A percentile compares a stretch with the other conserved stretches of the same genome.
Evolutionary conservation across 2,888 invertebrate genomes (phyloP).

Genomic region (Andrena praecox): DNA sequence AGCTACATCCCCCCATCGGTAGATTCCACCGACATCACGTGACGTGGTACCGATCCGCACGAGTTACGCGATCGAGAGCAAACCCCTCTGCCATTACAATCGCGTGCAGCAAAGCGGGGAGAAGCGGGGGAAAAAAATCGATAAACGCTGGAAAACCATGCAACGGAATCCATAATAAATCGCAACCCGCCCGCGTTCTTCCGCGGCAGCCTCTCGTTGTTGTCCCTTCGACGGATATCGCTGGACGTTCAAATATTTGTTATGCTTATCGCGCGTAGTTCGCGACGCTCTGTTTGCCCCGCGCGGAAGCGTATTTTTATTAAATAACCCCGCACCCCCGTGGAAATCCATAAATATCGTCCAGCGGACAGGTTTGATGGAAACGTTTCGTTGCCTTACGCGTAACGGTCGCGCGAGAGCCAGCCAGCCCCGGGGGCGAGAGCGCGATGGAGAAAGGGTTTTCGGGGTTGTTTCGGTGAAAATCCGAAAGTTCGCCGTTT

Average conservation of each 20-base stretch:
- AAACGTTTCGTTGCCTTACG: constrained; percentile 6
- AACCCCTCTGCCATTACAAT: constrained; percentile 4
- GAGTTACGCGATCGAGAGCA: not conserved
- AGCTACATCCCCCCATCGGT: not conserved
- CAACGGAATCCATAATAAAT: constrained; percentile 32
- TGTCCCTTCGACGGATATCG: constrained; percentile 1
- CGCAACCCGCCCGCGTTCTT: not conserved
- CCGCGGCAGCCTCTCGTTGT: not conserved
- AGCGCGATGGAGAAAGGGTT: not conserved
- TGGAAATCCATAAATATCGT: constrained; percentile 15
- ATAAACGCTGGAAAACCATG: constrained; percentile 1
- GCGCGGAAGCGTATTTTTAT: not conserved
- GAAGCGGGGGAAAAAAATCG: not conserved
- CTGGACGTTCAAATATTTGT: constrained; percentile 31
- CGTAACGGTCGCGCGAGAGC: not conserved
- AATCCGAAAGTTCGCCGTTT: constrained; percentile 20
- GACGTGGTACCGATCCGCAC: constrained; percentile 1
- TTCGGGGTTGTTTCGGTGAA: not conserved
- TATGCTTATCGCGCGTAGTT: constrained; percentile 3
- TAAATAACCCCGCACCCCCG: not conserved
- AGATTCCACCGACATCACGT: not conserved
- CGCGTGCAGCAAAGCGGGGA: not conserved
- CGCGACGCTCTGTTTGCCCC: not conserved
- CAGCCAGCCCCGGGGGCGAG: not conserved
- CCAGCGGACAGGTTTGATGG: not conserved